Evolutionary conservation across 2,888 invertebrate genomes (phyloP), one percentile per base, ranked within the genome.

Genomic region (Epistrophella euchroma): DNA sequence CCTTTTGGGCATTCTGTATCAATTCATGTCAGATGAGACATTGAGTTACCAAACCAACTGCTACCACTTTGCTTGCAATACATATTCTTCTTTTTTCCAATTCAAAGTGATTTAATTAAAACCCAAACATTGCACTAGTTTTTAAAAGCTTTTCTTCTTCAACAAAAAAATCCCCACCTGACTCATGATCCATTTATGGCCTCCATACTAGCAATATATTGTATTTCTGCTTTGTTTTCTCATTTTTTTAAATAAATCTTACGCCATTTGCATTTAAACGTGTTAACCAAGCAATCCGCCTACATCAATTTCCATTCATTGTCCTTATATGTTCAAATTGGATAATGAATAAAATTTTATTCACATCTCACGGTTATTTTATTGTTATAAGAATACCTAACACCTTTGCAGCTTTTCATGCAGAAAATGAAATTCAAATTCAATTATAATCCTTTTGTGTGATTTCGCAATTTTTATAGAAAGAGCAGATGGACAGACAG

Each of bases 381-480:
- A 19, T 35, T 19, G 19, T 9, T 52, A 25, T 37, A 40, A 37
- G 37, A 50, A 64, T 64, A n/a, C n/a, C n/a, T n/a, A 68, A 37
- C 72, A 60, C 72, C 22, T 70, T 28, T 50, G 19, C 60, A 47
- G 25, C 66, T 45, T 35, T 2, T 45, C 13, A 45, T 25, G n/a
- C 11, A 17, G 68, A 68, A 80, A 52, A 17, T 15, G 45, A 73
- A 78, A 64, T 68, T 78, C 72, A 78, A 77, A 83, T 78, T 79
- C 79, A 84, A 79, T 84, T 84, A 74, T 78, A 58, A 74, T 70
- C 79, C 79, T 74, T 71, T 70, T 56, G 73, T 58, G 79, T 74
- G 47, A 43, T 64, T 19, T 45, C 37, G 47, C 43, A 37, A n/a
- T 11, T 43, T 37, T 45, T 35, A 45, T n/a, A 37, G 32, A 52